Percentiles rank a stretch among this genome's conserved stretches.
Conservation (phyloP, 2,888 invertebrate genomes). For the Arctia plantaginis region DNA sequence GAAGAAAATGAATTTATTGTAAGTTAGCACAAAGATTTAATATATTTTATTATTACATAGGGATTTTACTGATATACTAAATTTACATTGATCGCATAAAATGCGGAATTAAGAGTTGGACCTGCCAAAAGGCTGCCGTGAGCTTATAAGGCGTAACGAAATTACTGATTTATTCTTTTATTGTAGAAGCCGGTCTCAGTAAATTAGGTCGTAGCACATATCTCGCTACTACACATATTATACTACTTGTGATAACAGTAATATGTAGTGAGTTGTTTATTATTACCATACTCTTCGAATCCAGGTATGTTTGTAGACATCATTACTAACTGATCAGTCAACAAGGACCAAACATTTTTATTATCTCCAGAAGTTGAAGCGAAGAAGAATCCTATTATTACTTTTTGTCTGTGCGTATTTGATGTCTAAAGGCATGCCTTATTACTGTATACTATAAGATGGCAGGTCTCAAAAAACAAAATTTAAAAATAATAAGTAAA, state of each 20-base stretch:
- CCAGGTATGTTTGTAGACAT: background rate
- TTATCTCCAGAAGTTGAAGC: background rate
- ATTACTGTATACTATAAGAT: background rate
- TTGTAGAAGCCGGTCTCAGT: conserved; percentile 44
- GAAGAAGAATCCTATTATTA: background rate
- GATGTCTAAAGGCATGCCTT: background rate
- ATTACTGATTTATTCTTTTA: conserved; percentile 29
- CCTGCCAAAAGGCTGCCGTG: conserved; percentile 71
- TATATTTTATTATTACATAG: conserved; percentile 86
- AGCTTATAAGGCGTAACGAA: conserved; percentile 65
- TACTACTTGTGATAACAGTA: conserved; percentile 26
- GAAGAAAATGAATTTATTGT: conserved; percentile 84
- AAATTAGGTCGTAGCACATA: background rate
- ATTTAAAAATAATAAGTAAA: background rate
- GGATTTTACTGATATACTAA: conserved; percentile 84
- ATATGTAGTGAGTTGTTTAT: background rate
- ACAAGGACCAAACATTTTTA: background rate
- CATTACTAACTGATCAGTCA: background rate
- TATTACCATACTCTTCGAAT: background rate
- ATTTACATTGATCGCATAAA: conserved; percentile 81
- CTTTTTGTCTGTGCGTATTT: background rate
- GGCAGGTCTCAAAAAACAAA: background rate
- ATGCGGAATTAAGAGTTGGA: conserved; percentile 75
- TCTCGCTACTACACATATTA: conserved; percentile 6
- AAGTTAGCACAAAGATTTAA: conserved; percentile 87